Conservation (phyloP, 2,113 vertebrate genomes). For the Thymallus thymallus region DNA sequence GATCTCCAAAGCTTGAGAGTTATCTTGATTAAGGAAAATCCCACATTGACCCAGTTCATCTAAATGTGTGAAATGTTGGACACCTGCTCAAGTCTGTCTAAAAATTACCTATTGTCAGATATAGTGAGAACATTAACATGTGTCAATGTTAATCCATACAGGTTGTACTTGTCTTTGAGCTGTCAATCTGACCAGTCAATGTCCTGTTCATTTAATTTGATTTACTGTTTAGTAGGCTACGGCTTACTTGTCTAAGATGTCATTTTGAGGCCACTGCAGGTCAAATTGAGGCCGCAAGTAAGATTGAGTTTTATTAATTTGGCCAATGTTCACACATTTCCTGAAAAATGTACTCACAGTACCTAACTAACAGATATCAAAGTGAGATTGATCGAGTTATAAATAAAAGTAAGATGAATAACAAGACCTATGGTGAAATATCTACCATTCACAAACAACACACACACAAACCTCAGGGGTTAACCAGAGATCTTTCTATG, state of each 20-base stretch:
- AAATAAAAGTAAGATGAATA: neutral
- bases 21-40: neutral
- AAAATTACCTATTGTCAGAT: neutral
- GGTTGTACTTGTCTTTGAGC: neutral
- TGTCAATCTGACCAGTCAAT: neutral
- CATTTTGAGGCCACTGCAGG: neutral
- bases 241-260: no score
- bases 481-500: neutral
- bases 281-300: neutral
- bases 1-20: no score
- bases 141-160: neutral
- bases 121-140: neutral
- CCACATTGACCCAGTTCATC: neutral
- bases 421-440: neutral
- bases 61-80: neutral
- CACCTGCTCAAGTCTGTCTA: neutral
- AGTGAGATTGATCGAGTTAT: no score
- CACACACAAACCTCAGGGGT: neutral
- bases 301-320: neutral
- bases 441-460: neutral
- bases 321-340: neutral
- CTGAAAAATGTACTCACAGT: neutral
- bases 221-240: neutral
- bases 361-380: no score
- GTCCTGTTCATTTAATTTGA: neutral